Conservation (phyloP, 2,113 vertebrate species). For the Tonatia bakeri region DNA sequence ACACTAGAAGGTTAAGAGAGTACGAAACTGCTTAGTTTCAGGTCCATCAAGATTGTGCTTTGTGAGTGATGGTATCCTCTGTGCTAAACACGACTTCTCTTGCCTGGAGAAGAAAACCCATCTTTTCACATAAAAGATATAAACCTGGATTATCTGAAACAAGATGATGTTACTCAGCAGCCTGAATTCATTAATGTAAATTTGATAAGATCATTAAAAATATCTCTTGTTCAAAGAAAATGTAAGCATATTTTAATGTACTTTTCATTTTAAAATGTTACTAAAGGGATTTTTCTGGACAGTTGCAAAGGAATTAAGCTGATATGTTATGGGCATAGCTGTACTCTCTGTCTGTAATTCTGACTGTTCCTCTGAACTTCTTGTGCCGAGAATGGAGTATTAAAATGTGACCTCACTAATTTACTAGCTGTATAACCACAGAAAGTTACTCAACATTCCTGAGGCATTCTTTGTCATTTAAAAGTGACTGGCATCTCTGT, state of each 20-base stretch:
- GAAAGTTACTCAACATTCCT: background rate
- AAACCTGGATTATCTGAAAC: background rate
- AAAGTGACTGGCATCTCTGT: background rate
- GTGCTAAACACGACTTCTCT: background rate
- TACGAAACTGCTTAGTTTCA: background rate
- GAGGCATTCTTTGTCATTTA: background rate
- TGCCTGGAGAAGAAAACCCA: background rate
- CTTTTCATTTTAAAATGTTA: background rate
- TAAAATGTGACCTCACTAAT: background rate
- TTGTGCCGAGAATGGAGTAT: background rate
- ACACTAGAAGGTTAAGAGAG: background rate
- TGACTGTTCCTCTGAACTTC: background rate
- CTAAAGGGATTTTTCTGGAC: background rate
- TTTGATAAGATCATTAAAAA: background rate
- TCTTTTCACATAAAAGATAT: background rate
- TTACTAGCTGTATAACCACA: background rate
- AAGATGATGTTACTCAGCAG: background rate
- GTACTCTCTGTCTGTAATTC: background rate
- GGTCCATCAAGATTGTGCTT: background rate
- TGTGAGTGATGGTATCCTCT: background rate
- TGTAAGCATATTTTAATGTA: background rate
- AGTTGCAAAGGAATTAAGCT: background rate
- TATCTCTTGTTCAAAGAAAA: background rate
- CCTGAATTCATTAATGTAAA: background rate
- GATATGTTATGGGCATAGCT: no score